Percentiles rank a stretch among this genome's conserved stretches.
Evolutionary conservation across 2,797 vertebrate species (phyloP).

Genomic region (Enteromius radiatus): DNA sequence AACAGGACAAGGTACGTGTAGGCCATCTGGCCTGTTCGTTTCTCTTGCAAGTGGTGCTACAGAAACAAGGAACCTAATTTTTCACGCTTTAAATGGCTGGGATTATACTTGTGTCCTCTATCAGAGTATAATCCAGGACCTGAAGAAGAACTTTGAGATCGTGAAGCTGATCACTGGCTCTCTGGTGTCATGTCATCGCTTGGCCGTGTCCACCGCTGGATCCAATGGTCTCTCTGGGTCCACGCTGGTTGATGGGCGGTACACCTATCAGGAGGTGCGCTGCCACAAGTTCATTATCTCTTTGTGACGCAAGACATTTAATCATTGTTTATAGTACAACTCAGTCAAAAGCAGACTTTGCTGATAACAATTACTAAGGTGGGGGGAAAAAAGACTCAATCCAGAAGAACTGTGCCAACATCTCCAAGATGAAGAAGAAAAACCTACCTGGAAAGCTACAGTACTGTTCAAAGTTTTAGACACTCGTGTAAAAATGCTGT

Average conservation of each 20-base stretch:
- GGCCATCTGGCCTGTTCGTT: background rate
- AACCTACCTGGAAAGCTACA: too few relatives aligned
- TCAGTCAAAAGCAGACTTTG: background rate
- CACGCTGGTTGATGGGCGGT: constrained; percentile 92
- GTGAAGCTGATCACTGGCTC: constrained; percentile 97
- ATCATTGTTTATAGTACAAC: background rate
- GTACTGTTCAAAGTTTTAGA: too few relatives aligned
- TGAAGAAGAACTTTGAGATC: constrained; percentile 99
- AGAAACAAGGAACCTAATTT: background rate
- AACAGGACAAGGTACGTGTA: constrained; percentile 93
- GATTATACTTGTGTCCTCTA: background rate
- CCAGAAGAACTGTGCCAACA: too few relatives aligned
- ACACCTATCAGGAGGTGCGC: constrained; percentile 94
- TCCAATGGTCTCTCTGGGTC: constrained; percentile 86
- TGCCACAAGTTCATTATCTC: background rate
- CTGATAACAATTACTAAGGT: background rate
- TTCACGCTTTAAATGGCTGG: background rate
- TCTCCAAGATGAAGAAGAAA: too few relatives aligned
- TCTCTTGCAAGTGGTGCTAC: background rate
- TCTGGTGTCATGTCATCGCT: constrained; percentile 93
- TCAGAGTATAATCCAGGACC: constrained; percentile 98
- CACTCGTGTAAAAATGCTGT: too few relatives aligned
- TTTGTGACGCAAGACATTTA: background rate
- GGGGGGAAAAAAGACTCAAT: too few relatives aligned
- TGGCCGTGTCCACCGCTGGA: constrained; percentile 87